phyloP scores from a whole-genome alignment of 2,113 vertebrate species.

The Microcebus jonahi region DNA sequence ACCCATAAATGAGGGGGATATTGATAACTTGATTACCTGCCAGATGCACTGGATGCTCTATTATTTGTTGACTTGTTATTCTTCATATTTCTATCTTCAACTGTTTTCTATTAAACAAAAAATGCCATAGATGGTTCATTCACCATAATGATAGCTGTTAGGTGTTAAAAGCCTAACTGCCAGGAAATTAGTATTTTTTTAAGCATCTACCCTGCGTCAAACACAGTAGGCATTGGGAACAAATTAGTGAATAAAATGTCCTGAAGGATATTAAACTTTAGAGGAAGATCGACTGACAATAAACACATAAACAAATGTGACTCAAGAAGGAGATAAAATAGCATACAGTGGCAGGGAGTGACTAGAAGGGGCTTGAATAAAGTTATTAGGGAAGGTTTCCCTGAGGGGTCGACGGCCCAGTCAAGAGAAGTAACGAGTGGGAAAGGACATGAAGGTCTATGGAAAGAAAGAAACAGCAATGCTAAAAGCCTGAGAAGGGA shows the following conservation, averaged over 20 bases:
- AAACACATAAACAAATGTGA: background rate
- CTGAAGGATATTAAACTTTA: background rate
- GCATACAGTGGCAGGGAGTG: background rate
- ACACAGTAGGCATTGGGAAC: background rate
- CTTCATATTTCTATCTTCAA: conserved; percentile 71
- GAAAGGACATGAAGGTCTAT: background rate
- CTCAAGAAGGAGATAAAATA: background rate
- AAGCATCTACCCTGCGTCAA: background rate
- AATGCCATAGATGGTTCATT: background rate
- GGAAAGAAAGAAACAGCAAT: background rate
- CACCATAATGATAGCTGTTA: background rate
- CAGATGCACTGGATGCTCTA: conserved; percentile 72
- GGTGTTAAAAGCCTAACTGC: background rate
- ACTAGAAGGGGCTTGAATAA: background rate
- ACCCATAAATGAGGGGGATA: background rate
- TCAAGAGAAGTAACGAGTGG: background rate
- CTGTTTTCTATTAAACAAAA: conserved; percentile 66
- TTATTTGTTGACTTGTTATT: conserved; percentile 58
- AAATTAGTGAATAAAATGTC: background rate
- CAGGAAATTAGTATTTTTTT: background rate
- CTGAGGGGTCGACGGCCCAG: background rate
- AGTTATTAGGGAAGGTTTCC: too few relatives aligned
- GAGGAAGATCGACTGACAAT: background rate
- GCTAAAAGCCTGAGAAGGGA: background rate
- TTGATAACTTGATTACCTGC: conserved; percentile 63